Evolutionary conservation across 2,113 vertebrate genomes (phyloP).

Genomic region (Uropsilus gracilis): DNA sequence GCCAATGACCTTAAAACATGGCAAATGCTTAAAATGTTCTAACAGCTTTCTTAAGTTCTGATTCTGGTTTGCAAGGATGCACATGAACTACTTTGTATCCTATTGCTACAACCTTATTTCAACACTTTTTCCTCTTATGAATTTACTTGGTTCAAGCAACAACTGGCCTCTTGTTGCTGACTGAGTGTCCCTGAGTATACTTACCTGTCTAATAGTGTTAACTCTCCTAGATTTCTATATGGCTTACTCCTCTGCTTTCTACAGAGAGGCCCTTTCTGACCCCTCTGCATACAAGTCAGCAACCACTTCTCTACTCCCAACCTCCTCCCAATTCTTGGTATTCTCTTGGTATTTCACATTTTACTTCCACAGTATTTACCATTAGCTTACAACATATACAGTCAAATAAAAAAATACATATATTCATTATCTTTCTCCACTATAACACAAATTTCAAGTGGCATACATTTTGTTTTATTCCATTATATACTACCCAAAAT

Average conservation of each 20-base stretch:
- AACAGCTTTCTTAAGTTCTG: not conserved
- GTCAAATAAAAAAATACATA: not conserved
- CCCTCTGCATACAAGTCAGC: not conserved
- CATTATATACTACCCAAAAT: not conserved
- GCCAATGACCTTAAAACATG: not conserved
- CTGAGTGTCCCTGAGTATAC: not conserved
- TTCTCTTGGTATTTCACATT: not conserved
- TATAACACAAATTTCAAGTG: slow-evolving; percentile 11
- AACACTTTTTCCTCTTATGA: not conserved
- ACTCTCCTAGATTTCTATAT: not conserved
- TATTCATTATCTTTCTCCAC: slow-evolving; percentile 1
- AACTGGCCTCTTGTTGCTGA: not conserved
- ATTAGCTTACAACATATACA: not conserved
- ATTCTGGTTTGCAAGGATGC: not conserved
- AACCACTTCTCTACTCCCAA: not conserved
- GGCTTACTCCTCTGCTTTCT: not conserved
- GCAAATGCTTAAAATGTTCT: not conserved
- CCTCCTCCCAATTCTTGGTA: not conserved
- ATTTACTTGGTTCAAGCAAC: not conserved
- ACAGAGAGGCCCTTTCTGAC: not conserved
- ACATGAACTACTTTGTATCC: not conserved
- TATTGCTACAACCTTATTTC: not conserved
- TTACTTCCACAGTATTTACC: not conserved
- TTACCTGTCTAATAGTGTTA: not conserved
- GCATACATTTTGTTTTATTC: not conserved